These are phyloP conservation scores for Salvelinus sp. DNA, from an alignment of 2,113 vertebrate genomes.

Conservation along the genomic window DNA sequence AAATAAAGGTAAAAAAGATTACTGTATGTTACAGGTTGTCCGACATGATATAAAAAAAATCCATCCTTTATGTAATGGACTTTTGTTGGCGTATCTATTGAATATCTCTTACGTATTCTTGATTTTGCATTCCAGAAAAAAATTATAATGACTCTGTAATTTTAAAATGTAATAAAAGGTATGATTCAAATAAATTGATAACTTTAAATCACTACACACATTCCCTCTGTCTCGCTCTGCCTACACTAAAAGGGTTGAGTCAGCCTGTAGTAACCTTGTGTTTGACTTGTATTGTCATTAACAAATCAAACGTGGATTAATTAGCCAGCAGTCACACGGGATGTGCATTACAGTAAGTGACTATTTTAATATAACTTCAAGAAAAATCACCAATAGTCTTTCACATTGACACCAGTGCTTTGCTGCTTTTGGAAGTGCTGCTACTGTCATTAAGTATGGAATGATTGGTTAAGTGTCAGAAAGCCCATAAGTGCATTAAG, in stretches of 20 bases:
- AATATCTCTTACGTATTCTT: background rate
- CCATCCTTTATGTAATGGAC: background rate
- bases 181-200: constrained; percentile 66
- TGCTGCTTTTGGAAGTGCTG: constrained; percentile 60
- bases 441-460: constrained; percentile 55
- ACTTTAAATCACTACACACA: constrained; percentile 32
- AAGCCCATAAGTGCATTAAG: constrained; percentile 63
- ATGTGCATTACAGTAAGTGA: constrained; percentile 69
- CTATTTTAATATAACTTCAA: constrained; percentile 70
- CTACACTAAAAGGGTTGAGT: constrained; percentile 68
- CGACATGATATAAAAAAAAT: background rate
- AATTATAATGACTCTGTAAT: constrained; percentile 33
- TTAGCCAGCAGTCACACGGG: constrained; percentile 40
- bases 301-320: constrained; percentile 73
- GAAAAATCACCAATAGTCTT: constrained; percentile 63
- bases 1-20: background rate
- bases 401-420: constrained; percentile 57
- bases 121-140: constrained; percentile 15
- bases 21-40: constrained; percentile 3
- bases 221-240: constrained; percentile 33
- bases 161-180: constrained; percentile 47
- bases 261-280: constrained; percentile 69
- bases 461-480: constrained; percentile 46
- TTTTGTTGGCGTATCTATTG: background rate
- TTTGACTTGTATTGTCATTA: constrained; percentile 71